Conservation (phyloP, 2,113 vertebrate species). For the Centropristis striata region DNA sequence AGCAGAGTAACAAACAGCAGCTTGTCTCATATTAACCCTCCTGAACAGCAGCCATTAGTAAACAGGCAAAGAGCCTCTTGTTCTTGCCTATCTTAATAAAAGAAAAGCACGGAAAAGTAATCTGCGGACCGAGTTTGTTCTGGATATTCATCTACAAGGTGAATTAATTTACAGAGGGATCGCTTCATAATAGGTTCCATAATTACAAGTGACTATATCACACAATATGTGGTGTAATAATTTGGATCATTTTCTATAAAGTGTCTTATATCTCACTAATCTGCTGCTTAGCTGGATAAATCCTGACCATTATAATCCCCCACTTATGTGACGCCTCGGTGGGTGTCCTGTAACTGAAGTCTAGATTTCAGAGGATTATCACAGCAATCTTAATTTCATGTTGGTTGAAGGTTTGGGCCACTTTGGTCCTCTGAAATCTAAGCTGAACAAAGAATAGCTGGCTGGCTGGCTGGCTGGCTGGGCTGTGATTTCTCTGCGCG, state of each 20-base stretch:
- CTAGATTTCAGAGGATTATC: conserved; percentile 70
- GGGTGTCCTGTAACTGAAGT: conserved; percentile 54
- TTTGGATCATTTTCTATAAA: conserved; percentile 57
- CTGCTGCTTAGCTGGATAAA: conserved; percentile 64
- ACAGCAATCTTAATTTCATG: conserved; percentile 54
- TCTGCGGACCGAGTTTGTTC: neutral
- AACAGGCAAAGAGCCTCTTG: conserved; percentile 15
- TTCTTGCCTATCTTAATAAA: neutral
- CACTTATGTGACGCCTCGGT: conserved; percentile 29
- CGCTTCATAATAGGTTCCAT: conserved; percentile 36
- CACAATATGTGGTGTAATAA: conserved; percentile 34
- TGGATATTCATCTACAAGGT: conserved; percentile 30
- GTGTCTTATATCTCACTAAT: conserved; percentile 70
- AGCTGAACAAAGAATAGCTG: conserved; percentile 14
- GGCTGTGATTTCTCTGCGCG: conserved; percentile 20
- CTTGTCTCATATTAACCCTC: conserved; percentile 49
- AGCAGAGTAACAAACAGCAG: conserved; percentile 26
- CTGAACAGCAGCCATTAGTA: conserved; percentile 41
- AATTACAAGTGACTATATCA: conserved; percentile 51
- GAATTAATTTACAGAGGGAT: conserved; percentile 38
- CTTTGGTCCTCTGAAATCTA: conserved; percentile 9
- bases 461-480: neutral
- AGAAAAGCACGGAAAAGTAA: neutral
- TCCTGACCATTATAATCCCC: conserved; percentile 60
- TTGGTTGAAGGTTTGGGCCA: conserved; percentile 3